These are phyloP conservation scores for Nymphalis polychloros DNA, from an alignment of 2,888 invertebrate genomes.

Conservation along the genomic window DNA sequence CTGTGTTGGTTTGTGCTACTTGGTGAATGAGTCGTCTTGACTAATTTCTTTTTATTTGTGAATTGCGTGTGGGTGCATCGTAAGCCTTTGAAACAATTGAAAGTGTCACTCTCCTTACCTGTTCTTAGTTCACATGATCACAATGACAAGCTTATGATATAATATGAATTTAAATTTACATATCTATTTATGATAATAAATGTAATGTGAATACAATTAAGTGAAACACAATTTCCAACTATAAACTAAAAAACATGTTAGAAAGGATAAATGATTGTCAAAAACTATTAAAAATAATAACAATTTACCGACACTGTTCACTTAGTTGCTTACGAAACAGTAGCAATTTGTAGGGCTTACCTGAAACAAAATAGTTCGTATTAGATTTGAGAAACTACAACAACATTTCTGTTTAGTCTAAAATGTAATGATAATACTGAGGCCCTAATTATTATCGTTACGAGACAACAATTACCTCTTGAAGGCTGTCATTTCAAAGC, in stretches of 20 bases:
- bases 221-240: no score
- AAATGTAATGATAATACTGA: background rate
- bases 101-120: background rate
- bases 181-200: no score
- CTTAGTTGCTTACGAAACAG: background rate
- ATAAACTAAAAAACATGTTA: no score
- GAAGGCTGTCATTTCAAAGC: background rate
- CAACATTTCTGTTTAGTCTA: no score
- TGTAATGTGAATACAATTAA: no score
- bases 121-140: background rate
- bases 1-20: conserved; percentile 49
- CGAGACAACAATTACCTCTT: background rate
- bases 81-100: background rate
- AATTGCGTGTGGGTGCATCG: background rate
- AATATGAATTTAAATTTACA: no score
- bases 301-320: background rate
- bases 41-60: background rate
- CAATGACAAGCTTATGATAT: background rate
- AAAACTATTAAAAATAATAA: background rate
- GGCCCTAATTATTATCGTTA: background rate
- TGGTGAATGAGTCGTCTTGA: conserved; percentile 26
- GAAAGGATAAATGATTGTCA: background rate
- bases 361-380: conserved; percentile 8
- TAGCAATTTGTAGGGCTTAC: background rate
- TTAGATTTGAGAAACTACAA: conserved; percentile 2